phyloP scores from a whole-genome alignment of 37 sponge, comb jelly and placozoan species.

The Halisarca cf. caerulea region DNA sequence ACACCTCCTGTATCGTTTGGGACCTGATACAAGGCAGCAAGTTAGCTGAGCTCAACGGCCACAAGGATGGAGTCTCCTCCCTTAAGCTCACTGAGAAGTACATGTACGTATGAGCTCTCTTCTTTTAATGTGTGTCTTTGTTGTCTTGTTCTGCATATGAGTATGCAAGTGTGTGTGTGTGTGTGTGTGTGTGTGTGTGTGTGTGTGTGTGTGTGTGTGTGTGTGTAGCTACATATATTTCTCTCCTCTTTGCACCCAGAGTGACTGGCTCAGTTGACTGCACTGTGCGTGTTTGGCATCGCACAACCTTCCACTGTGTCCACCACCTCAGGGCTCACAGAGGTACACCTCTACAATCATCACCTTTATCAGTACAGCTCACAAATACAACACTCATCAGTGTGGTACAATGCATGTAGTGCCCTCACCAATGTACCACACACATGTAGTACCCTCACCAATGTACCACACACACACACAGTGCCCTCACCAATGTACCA shows the following conservation, averaged over 20 bases:
- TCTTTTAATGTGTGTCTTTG: not conserved
- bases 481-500: too few relatives aligned
- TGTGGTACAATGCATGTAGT: too few relatives aligned
- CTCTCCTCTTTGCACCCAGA: constrained; percentile 28
- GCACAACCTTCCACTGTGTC: constrained; percentile 51
- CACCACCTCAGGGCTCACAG: constrained; percentile 49
- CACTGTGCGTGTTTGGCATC: constrained; percentile 74
- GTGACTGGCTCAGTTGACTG: constrained; percentile 82
- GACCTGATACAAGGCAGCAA: constrained; percentile 55
- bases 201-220: too few relatives aligned
- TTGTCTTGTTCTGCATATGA: too few relatives aligned
- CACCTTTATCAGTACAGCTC: not conserved
- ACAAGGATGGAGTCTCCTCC: constrained; percentile 74
- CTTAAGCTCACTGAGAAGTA: constrained; percentile 51
- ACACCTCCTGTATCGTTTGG: constrained; percentile 81
- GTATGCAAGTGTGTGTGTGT: too few relatives aligned
- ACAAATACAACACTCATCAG: not conserved
- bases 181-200: too few relatives aligned
- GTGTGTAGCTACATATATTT: not conserved
- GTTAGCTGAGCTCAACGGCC: constrained; percentile 51
- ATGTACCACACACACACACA: too few relatives aligned
- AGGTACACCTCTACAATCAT: constrained; percentile 8
- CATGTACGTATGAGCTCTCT: constrained; percentile 47
- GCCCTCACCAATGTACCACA: too few relatives aligned
- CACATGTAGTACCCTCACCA: too few relatives aligned